Conservation (phyloP, 2,113 vertebrate genomes). For the Hystrix cristata region DNA sequence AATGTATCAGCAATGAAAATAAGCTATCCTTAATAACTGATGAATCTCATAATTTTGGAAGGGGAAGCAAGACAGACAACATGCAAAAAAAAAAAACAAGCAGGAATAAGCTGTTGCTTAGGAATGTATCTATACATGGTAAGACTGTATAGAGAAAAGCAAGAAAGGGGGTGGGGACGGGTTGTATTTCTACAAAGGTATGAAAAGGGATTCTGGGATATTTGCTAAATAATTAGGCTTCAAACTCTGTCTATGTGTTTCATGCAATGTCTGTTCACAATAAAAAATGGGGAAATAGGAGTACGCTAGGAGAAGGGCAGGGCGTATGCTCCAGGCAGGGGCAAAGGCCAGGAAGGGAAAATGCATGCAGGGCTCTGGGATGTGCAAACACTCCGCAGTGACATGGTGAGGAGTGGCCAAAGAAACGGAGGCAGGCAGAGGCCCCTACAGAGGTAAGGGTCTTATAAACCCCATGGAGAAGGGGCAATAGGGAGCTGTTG, state of each 20-base stretch:
- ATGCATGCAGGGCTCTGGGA: neutral
- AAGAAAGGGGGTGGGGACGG: neutral
- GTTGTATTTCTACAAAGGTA: neutral
- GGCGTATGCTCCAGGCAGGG: neutral
- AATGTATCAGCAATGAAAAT: neutral
- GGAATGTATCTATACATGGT: neutral
- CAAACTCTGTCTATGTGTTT: neutral
- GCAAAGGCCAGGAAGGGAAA: neutral
- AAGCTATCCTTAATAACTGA: neutral
- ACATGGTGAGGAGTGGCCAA: neutral
- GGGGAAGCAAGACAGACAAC: neutral
- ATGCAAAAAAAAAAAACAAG: neutral
- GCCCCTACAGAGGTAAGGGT: neutral
- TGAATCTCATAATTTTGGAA: neutral
- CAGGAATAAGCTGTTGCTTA: neutral
- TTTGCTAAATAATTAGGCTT: slow-evolving; percentile 5
- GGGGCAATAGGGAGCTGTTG: neutral
- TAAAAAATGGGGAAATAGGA: neutral
- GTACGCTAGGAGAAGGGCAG: neutral
- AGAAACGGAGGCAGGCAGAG: neutral
- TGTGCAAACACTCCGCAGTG: neutral
- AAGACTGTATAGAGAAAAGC: neutral
- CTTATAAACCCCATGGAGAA: neutral
- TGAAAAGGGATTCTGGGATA: neutral
- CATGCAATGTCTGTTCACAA: neutral